A percentile compares a stretch with the other conserved stretches of the same genome.
Conservation (phyloP, 2,888 invertebrate species). For the Lobophora halterata region DNA sequence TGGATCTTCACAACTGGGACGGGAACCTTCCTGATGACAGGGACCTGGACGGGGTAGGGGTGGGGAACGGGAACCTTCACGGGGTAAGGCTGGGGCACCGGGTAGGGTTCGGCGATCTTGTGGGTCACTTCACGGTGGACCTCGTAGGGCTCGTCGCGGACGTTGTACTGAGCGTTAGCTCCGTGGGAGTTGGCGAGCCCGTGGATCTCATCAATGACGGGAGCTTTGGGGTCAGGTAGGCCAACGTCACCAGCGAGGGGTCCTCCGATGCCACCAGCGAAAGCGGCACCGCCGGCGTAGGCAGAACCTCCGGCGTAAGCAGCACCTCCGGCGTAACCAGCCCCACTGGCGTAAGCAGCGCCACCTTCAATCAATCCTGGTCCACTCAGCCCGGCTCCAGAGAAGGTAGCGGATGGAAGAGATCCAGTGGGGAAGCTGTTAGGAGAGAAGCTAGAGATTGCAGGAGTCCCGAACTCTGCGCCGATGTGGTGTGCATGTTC, state of each 20-base stretch:
- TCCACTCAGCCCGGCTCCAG: slow-evolving; percentile 41
- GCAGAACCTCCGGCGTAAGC: slow-evolving; percentile 17
- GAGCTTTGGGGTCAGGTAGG: slow-evolving; percentile 56
- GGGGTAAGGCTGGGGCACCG: slow-evolving; percentile 75
- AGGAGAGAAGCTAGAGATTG: slow-evolving; percentile 59
- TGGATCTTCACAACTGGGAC: slow-evolving; percentile 80
- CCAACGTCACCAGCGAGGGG: slow-evolving; percentile 37
- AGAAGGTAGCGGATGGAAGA: slow-evolving; percentile 63
- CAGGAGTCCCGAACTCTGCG: slow-evolving; percentile 22
- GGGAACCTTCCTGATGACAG: slow-evolving; percentile 75
- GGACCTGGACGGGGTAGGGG: slow-evolving; percentile 80
- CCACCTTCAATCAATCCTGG: slow-evolving; percentile 2
- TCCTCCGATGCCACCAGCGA: slow-evolving; percentile 22
- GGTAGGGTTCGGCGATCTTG: slow-evolving; percentile 79
- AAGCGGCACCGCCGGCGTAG: slow-evolving; percentile 19
- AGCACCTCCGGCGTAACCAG: slow-evolving; percentile 16
- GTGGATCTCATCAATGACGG: slow-evolving; percentile 68
- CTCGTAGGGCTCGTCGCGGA: slow-evolving; percentile 67
- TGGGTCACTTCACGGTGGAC: slow-evolving; percentile 73
- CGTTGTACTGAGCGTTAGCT: slow-evolving; percentile 63
- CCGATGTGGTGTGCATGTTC: slow-evolving; percentile 28
- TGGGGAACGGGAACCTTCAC: slow-evolving; percentile 79
- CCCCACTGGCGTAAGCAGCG: slow-evolving; percentile 3
- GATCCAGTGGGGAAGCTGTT: slow-evolving; percentile 70
- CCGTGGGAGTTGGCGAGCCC: slow-evolving; percentile 65